A percentile compares a stretch with the other conserved stretches of the same genome.
Evolutionary conservation across 2,113 vertebrate species (phyloP).

Genomic region (Melanotaenia duboulayi): DNA sequence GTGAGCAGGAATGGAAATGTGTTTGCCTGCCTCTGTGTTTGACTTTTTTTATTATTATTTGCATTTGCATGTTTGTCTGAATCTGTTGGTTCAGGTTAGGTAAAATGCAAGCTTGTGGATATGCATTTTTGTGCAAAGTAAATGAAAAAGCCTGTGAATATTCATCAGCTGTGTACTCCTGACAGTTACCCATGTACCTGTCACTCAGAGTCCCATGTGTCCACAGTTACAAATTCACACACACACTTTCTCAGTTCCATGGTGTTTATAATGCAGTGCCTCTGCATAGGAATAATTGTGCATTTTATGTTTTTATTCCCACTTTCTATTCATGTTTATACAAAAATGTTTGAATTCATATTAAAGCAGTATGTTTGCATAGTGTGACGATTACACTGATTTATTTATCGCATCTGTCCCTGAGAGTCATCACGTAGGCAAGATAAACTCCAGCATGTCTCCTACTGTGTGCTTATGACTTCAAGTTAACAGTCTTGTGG

Average conservation of each 20-base stretch:
- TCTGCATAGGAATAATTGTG: slow-evolving; percentile 24
- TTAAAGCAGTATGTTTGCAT: slow-evolving; percentile 27
- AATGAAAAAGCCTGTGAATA: slow-evolving; percentile 70
- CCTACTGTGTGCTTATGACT: slow-evolving; percentile 63
- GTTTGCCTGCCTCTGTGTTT: background rate
- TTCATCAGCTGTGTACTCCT: slow-evolving; percentile 71
- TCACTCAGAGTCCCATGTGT: slow-evolving; percentile 65
- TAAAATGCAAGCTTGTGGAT: slow-evolving; percentile 38
- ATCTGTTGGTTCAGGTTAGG: slow-evolving; percentile 21
- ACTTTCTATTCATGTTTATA: slow-evolving; percentile 23
- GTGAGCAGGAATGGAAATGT: slow-evolving; percentile 38
- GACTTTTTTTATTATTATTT: slow-evolving; percentile 17
- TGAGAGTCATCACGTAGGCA: slow-evolving; percentile 44
- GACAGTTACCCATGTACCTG: slow-evolving; percentile 73
- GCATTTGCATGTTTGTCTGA: slow-evolving; percentile 15
- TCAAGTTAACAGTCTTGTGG: slow-evolving; percentile 48
- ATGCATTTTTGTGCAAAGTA: slow-evolving; percentile 9
- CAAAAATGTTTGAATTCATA: slow-evolving; percentile 18
- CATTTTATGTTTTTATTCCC: slow-evolving; percentile 24
- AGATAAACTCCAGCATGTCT: slow-evolving; percentile 50
- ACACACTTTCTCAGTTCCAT: background rate
- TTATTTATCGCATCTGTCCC: slow-evolving; percentile 64
- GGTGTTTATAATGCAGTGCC: slow-evolving; percentile 18
- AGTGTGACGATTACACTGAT: slow-evolving; percentile 25
- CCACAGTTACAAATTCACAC: slow-evolving; percentile 24